These are phyloP conservation scores for Mythimna impura DNA, from an alignment of 2,888 invertebrate species.

Conservation along the genomic window DNA sequence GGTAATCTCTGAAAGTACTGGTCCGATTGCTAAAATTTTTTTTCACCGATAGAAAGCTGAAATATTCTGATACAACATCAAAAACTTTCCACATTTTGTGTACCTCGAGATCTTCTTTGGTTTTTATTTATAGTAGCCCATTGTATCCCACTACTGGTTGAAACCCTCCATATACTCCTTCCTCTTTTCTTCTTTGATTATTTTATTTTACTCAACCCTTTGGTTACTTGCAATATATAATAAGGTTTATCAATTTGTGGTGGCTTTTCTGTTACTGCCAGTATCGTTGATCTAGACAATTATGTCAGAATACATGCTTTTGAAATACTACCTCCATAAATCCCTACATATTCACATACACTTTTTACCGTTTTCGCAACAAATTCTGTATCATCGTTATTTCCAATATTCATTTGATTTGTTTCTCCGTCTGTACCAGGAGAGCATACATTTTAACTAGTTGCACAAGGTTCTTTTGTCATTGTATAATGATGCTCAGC, in stretches of 20 bases:
- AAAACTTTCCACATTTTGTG: not conserved
- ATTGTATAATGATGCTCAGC: constrained; percentile 87
- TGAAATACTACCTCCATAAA: no score
- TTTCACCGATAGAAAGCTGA: no score
- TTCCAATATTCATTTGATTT: constrained; percentile 36
- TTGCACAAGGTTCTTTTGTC: constrained; percentile 90
- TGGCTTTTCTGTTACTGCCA: not conserved
- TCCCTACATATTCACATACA: not conserved
- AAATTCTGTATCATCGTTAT: constrained; percentile 19
- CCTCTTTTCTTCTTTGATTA: not conserved
- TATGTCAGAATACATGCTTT: not conserved
- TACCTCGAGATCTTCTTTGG: not conserved
- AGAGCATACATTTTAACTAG: constrained; percentile 84
- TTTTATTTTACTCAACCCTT: not conserved
- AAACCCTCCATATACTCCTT: not conserved
- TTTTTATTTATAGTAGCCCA: not conserved
- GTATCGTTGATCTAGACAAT: not conserved
- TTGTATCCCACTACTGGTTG: not conserved
- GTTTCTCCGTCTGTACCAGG: constrained; percentile 74
- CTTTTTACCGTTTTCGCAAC: not conserved
- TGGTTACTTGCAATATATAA: no score
- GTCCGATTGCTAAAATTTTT: no score
- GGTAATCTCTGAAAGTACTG: no score
- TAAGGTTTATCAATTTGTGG: not conserved
- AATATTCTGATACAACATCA: not conserved